phyloP scores from a whole-genome alignment of 2,113 vertebrate genomes.

The Poeciliopsis prolifica region DNA sequence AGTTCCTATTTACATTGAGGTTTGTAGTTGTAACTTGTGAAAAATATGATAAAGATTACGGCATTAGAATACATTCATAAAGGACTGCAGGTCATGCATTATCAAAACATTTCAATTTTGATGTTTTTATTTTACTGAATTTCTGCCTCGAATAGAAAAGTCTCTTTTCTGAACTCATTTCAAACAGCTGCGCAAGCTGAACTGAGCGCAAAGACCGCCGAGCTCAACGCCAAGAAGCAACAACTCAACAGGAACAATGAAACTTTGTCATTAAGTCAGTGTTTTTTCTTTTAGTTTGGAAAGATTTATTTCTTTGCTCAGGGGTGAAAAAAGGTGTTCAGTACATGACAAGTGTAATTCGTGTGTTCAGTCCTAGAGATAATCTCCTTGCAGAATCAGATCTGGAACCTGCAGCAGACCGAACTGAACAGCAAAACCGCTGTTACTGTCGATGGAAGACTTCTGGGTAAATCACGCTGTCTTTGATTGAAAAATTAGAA shows the following conservation, averaged over 20 bases:
- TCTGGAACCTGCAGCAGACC: constrained; percentile 36
- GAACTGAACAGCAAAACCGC: neutral
- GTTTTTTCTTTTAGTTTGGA: neutral
- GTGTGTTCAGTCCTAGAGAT: constrained; percentile 50
- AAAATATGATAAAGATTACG: no score
- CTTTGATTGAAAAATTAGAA: neutral
- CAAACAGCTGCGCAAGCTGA: constrained; percentile 37
- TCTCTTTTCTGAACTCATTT: constrained; percentile 12
- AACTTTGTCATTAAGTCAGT: constrained; percentile 41
- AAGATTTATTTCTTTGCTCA: neutral
- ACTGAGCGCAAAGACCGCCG: neutral
- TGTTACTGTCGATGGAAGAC: neutral
- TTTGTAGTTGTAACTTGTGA: no score
- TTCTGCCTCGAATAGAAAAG: neutral
- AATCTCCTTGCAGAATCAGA: constrained; percentile 44
- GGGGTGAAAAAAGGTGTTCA: neutral
- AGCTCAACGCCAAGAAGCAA: neutral
- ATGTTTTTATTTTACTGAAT: neutral
- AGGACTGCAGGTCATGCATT: neutral
- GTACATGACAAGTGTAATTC: neutral
- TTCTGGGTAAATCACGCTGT: constrained; percentile 19
- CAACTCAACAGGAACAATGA: neutral
- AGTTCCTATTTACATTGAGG: no score
- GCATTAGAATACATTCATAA: no score
- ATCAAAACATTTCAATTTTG: neutral